Percentiles rank a stretch among this genome's conserved stretches.
These are phyloP conservation scores for Phrynocephalus forsythii DNA, from an alignment of 2,797 vertebrate genomes.

Conservation along the genomic window DNA sequence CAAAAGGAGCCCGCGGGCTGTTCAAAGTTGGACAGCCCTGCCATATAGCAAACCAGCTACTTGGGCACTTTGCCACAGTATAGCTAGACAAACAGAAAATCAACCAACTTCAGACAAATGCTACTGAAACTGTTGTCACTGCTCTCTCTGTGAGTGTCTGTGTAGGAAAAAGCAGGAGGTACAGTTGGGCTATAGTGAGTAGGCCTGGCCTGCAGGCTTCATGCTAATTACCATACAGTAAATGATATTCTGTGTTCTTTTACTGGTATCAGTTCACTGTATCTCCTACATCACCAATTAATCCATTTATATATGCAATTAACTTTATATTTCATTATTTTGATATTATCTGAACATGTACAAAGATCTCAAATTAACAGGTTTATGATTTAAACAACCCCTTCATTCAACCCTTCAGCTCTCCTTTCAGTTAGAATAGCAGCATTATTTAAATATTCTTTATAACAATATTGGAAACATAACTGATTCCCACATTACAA, in stretches of 20 bases:
- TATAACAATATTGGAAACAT: conserved; percentile 41
- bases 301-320: conserved; percentile 61
- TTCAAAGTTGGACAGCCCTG: no score
- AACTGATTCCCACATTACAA: conserved; percentile 51
- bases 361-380: conserved; percentile 57
- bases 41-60: no score
- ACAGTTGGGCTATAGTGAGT: no score
- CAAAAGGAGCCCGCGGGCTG: no score
- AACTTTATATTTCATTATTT: conserved; percentile 66
- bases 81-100: no score
- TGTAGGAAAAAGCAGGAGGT: no score
- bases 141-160: no score
- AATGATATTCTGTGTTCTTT: not conserved
- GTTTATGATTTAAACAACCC: conserved; percentile 54
- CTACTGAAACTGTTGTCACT: no score
- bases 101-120: no score
- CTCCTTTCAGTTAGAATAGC: conserved; percentile 40
- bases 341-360: conserved; percentile 53
- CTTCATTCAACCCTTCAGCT: conserved; percentile 44
- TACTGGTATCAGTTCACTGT: conserved; percentile 56
- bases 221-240: not conserved
- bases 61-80: no score
- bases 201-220: no score
- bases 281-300: conserved; percentile 55
- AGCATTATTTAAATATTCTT: conserved; percentile 41